Conservation (phyloP, 2,888 invertebrate genomes). For the Holacanthella duospinosa region DNA sequence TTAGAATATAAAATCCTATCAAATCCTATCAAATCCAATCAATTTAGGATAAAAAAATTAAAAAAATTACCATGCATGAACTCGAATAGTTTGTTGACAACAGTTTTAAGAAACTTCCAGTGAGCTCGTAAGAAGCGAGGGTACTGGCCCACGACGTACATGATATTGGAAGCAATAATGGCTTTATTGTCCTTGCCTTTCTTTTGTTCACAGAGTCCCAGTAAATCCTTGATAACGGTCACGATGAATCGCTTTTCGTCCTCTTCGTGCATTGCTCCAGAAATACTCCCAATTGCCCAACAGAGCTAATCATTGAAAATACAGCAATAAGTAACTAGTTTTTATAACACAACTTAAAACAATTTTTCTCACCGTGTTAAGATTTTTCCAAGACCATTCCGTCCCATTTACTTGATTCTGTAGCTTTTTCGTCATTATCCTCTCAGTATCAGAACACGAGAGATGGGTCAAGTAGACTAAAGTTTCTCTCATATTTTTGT, state of each 20-base stretch:
- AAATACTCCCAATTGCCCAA: constrained; percentile 99
- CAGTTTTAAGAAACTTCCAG: constrained; percentile 99
- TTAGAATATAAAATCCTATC: constrained; percentile 19
- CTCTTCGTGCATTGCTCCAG: constrained; percentile 98
- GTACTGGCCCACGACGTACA: constrained; percentile 99
- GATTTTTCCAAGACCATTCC: constrained; percentile 99
- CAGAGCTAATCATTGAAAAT: constrained; percentile 53
- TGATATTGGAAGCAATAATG: constrained; percentile 98
- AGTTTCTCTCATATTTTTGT: constrained; percentile 98
- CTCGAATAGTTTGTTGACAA: constrained; percentile 98
- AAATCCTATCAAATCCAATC: constrained; percentile 6
- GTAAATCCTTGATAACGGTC: constrained; percentile 93
- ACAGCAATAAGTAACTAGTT: constrained; percentile 3
- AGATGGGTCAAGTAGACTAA: constrained; percentile 96
- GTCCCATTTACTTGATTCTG: constrained; percentile 95
- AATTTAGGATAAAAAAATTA: too few relatives aligned
- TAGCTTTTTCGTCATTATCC: constrained; percentile 97
- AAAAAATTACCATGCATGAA: constrained; percentile 77
- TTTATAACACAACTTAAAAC: background rate
- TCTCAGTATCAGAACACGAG: constrained; percentile 93
- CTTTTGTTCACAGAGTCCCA: constrained; percentile 96
- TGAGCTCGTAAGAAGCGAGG: constrained; percentile 96
- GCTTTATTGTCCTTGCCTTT: constrained; percentile 99
- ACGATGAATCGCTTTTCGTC: constrained; percentile 98
- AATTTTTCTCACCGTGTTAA: constrained; percentile 63